These are phyloP conservation scores for Drosophila siamana DNA, from an alignment of 2,888 invertebrate species.

Conservation along the genomic window DNA sequence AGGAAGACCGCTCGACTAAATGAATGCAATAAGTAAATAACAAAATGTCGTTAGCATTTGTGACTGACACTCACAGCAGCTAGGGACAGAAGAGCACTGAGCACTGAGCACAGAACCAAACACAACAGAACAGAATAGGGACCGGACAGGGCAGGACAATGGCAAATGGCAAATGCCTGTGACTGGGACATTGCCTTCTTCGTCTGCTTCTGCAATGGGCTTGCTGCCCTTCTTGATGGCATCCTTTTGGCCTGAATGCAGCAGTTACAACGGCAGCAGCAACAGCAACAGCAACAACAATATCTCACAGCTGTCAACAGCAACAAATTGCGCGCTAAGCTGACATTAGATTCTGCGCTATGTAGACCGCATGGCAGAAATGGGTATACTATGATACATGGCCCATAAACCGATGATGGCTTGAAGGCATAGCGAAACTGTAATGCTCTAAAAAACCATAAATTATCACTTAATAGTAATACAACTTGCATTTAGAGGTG, in stretches of 20 bases:
- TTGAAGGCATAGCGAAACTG: constrained; percentile 21
- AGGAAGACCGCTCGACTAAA: constrained; percentile 63
- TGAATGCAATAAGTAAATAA: constrained; percentile 82
- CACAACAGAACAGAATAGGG: no score
- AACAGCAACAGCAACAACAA: constrained; percentile 51
- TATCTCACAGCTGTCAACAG: constrained; percentile 76
- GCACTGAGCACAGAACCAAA: constrained; percentile 28
- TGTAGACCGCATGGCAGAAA: constrained; percentile 60
- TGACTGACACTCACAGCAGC: constrained; percentile 70
- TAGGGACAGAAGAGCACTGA: constrained; percentile 5
- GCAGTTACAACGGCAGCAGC: constrained; percentile 31
- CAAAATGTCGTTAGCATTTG: constrained; percentile 79
- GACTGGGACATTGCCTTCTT: constrained; percentile 24
- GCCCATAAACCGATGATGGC: constrained; percentile 46
- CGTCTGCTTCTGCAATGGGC: constrained; percentile 35
- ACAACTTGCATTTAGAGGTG: not conserved
- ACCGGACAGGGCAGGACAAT: constrained; percentile 55
- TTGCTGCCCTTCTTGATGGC: constrained; percentile 64
- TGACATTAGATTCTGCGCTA: constrained; percentile 72
- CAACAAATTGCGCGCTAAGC: constrained; percentile 78
- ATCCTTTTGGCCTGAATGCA: constrained; percentile 55
- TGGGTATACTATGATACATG: constrained; percentile 58
- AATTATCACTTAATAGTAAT: constrained; percentile 4
- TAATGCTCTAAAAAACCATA: constrained; percentile 33
- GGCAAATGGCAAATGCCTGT: constrained; percentile 68